Evolutionary conservation across 1,140 invertebrate species (phyloP).

Genomic region (Oryctes rhinoceros): DNA sequence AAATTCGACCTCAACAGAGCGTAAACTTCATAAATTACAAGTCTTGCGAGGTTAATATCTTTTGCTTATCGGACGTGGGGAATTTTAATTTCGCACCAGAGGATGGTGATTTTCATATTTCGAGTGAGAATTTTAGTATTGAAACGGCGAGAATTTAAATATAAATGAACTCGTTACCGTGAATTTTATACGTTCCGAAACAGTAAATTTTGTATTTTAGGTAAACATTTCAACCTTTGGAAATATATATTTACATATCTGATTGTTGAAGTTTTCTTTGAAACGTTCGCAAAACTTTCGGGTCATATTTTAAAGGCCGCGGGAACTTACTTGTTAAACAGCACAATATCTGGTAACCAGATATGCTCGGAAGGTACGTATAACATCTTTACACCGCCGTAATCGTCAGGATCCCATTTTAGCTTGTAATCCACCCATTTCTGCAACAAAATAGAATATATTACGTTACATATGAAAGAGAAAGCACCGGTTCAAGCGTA

Average conservation of each 20-base stretch:
- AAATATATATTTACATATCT: not conserved
- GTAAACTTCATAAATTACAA: conserved; percentile 24
- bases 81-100: conserved; percentile 1
- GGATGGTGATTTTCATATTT: conserved; percentile 18
- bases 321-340: conserved; percentile 83
- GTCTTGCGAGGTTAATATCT: conserved; percentile 15
- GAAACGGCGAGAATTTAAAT: not conserved
- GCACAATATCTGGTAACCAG: conserved; percentile 89
- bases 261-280: not conserved
- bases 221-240: not conserved
- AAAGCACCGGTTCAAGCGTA: conserved; percentile 17
- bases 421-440: conserved; percentile 96
- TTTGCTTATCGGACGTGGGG: not conserved
- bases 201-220: conserved; percentile 11
- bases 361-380: conserved; percentile 94
- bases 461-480: conserved; percentile 43
- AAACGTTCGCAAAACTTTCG: not conserved
- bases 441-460: conserved; percentile 63
- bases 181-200: not conserved
- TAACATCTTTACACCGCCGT: conserved; percentile 90
- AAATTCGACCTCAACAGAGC: not conserved
- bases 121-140: not conserved
- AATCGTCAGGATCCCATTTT: conserved; percentile 91
- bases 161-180: conserved; percentile 5
- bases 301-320: not conserved